phyloP scores from a whole-genome alignment of 2,888 invertebrate genomes.

The Hemistola chrysoprasaria region DNA sequence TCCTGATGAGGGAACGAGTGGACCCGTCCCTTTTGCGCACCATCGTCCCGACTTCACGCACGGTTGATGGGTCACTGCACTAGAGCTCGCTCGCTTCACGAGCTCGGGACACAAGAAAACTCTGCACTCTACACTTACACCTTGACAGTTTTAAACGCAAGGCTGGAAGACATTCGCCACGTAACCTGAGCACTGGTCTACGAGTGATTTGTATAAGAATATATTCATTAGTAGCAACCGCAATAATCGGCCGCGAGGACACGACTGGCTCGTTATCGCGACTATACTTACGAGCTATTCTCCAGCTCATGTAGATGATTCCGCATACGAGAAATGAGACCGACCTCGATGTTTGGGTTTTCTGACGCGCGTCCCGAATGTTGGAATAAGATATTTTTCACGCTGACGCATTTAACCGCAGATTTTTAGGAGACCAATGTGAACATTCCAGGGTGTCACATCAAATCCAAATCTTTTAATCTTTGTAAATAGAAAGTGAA shows the following conservation, averaged over 20 bases:
- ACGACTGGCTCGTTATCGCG: conserved; percentile 76
- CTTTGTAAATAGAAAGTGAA: conserved; percentile 19
- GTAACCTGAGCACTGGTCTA: conserved; percentile 39
- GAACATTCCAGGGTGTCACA: conserved; percentile 18
- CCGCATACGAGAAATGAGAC: conserved; percentile 62
- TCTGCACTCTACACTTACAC: conserved; percentile 40
- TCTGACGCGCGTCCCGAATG: conserved; percentile 68
- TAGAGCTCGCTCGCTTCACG: conserved; percentile 40
- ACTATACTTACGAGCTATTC: conserved; percentile 73
- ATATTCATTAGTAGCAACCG: conserved; percentile 65
- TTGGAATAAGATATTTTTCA: conserved; percentile 46
- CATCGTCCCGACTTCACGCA: conserved; percentile 77
- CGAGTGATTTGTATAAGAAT: conserved; percentile 43
- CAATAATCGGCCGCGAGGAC: conserved; percentile 75
- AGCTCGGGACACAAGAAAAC: conserved; percentile 40
- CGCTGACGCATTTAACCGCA: conserved; percentile 36
- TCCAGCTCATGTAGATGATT: conserved; percentile 62
- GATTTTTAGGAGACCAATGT: conserved; percentile 20
- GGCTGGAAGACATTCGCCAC: conserved; percentile 38
- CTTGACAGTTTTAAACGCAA: conserved; percentile 58
- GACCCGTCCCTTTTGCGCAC: conserved; percentile 74
- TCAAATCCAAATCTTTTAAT: conserved; percentile 25
- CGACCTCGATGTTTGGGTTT: conserved; percentile 68
- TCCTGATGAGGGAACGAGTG: conserved; percentile 68
- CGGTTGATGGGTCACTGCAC: conserved; percentile 75